phyloP scores from a whole-genome alignment of 53 echinoderm and acorn worm genomes.

The Antedon mediterranea region DNA sequence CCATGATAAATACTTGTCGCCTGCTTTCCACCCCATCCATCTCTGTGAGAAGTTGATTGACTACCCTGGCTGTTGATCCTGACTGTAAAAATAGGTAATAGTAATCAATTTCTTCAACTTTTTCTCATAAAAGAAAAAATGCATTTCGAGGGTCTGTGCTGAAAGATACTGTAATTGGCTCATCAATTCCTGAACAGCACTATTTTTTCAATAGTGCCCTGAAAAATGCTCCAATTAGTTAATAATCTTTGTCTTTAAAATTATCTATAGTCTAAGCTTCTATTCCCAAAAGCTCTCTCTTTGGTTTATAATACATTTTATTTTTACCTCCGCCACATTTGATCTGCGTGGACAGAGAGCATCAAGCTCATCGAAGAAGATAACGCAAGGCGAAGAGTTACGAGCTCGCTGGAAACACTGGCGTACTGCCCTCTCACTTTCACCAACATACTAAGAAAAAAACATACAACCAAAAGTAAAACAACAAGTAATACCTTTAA shows the following conservation, averaged over 20 bases:
- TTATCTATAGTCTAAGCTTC: no score
- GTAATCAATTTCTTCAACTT: neutral
- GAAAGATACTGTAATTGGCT: neutral
- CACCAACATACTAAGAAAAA: constrained; percentile 75
- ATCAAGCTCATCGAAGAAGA: constrained; percentile 98
- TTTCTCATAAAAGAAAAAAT: neutral
- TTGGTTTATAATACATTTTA: no score
- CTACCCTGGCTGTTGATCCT: constrained; percentile 93
- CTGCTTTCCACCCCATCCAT: constrained; percentile 93
- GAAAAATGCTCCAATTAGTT: no score
- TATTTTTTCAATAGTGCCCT: no score
- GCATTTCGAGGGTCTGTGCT: neutral
- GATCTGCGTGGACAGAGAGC: constrained; percentile 85
- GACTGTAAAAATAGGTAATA: constrained; percentile 31
- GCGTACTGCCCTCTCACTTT: constrained; percentile 91
- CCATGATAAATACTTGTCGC: constrained; percentile 96
- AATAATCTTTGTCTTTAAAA: no score
- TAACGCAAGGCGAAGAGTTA: constrained; percentile 93
- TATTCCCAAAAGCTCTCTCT: no score
- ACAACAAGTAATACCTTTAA: no score
- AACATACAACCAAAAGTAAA: no score
- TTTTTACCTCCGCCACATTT: constrained; percentile 64
- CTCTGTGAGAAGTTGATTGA: constrained; percentile 95
- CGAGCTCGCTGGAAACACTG: constrained; percentile 93
- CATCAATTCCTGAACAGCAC: no score